A percentile compares a stretch with the other conserved stretches of the same genome.
Conservation (phyloP, 2,888 invertebrate genomes). For the Platynereis dumerilii region DNA sequence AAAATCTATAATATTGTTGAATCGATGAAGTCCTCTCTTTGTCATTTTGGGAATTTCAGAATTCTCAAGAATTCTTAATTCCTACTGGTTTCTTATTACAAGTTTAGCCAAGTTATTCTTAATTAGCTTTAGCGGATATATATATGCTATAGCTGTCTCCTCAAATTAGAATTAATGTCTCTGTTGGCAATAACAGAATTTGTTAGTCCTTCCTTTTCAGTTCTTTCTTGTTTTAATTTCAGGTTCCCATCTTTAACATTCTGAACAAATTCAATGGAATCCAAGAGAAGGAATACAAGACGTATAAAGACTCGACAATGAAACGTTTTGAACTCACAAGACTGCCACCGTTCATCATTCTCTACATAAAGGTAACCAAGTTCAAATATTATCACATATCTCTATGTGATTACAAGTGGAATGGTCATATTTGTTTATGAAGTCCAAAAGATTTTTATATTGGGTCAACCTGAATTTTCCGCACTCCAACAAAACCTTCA, state of each 20-base stretch:
- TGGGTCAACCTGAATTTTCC: no score
- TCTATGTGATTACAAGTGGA: no score
- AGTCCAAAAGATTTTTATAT: no score
- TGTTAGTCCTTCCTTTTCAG: no score
- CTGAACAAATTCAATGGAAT: constrained; percentile 96
- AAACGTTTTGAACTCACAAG: constrained; percentile 95
- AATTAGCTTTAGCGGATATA: no score
- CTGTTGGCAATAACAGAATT: no score
- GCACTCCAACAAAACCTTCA: no score
- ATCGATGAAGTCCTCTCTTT: no score
- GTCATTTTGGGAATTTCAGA: neutral
- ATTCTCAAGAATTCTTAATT: neutral
- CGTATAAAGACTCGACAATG: constrained; percentile 97
- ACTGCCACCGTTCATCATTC: constrained; percentile 91
- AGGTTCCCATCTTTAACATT: constrained; percentile 92
- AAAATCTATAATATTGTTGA: no score
- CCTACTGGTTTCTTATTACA: constrained; percentile 17
- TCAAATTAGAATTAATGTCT: no score
- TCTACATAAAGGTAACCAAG: constrained; percentile 81
- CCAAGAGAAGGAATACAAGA: constrained; percentile 97
- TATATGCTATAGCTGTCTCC: no score
- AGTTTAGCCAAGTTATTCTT: constrained; percentile 3
- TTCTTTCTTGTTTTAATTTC: constrained; percentile 33
- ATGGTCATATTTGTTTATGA: no score
- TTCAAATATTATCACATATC: neutral